Evolutionary conservation across 2,113 vertebrate genomes (phyloP).

Genomic region (Channa maculata): DNA sequence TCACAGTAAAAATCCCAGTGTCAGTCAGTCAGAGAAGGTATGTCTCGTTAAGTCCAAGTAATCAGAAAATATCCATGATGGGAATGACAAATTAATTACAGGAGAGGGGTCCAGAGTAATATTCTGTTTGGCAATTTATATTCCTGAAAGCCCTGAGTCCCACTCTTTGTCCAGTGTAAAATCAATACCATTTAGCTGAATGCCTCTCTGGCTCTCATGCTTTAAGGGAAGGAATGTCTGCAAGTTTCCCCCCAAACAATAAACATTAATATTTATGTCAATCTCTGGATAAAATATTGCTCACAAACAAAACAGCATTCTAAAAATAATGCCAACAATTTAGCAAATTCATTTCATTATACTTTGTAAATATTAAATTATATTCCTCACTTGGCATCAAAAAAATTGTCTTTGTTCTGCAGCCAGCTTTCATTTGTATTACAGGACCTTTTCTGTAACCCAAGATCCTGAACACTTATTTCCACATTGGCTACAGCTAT

Average conservation of each 20-base stretch:
- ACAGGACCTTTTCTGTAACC: too few relatives aligned
- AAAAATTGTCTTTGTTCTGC: neutral
- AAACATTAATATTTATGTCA: slow-evolving; percentile 71
- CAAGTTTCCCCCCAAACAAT: slow-evolving; percentile 3
- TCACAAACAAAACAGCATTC: slow-evolving; percentile 25
- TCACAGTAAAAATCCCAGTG: neutral
- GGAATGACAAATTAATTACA: neutral
- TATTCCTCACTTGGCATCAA: neutral
- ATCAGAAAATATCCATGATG: neutral
- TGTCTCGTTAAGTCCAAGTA: neutral
- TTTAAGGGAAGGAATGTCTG: slow-evolving; percentile 38
- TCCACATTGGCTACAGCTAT: too few relatives aligned
- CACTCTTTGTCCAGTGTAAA: slow-evolving; percentile 55
- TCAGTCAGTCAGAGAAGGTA: neutral
- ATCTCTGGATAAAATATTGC: slow-evolving; percentile 39
- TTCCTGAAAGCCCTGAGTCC: slow-evolving; percentile 29
- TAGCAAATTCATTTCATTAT: slow-evolving; percentile 7
- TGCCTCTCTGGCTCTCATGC: slow-evolving; percentile 37
- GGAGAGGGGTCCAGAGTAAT: neutral
- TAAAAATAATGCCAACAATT: slow-evolving; percentile 9
- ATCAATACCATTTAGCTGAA: slow-evolving; percentile 75
- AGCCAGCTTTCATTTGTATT: neutral
- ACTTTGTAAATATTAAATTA: neutral
- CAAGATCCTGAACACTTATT: too few relatives aligned
- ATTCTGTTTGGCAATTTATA: slow-evolving; percentile 33